phyloP scores from a whole-genome alignment of 2,888 invertebrate genomes.

The Noctua comes region DNA sequence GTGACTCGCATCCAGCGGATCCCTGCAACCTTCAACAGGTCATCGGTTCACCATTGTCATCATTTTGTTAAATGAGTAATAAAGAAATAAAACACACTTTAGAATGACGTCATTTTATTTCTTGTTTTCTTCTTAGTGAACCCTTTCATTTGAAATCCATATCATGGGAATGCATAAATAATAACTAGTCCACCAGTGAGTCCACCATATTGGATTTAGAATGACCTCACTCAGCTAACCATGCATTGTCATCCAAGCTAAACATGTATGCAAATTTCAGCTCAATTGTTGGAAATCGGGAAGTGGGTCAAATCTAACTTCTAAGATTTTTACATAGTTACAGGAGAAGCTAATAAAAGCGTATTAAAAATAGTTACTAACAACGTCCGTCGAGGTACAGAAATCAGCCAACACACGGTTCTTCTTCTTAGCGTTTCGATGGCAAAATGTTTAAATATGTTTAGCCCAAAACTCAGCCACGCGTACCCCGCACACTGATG shows the following conservation, averaged over 20 bases:
- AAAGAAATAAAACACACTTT: neutral
- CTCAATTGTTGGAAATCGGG: neutral
- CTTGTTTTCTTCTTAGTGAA: neutral
- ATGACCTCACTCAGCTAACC: neutral
- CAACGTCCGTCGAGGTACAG: neutral
- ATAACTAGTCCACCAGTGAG: neutral
- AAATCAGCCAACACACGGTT: neutral
- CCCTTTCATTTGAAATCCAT: neutral
- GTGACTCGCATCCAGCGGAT: too few species aligned
- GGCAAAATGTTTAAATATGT: too few species aligned
- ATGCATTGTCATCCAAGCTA: neutral
- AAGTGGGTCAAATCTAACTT: neutral
- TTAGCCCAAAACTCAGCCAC: too few species aligned
- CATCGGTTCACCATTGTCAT: too few species aligned
- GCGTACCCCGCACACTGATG: too few species aligned
- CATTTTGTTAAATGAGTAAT: too few species aligned
- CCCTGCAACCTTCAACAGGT: too few species aligned
- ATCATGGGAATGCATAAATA: neutral
- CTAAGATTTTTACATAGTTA: neutral
- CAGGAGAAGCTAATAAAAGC: neutral
- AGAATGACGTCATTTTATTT: neutral
- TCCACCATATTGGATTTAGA: neutral
- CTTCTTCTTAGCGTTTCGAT: too few species aligned
- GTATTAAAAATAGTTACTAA: neutral
- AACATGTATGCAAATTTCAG: neutral